Conservation (phyloP, 2,797 vertebrate species). For the Melanotaenia pygmaea region DNA sequence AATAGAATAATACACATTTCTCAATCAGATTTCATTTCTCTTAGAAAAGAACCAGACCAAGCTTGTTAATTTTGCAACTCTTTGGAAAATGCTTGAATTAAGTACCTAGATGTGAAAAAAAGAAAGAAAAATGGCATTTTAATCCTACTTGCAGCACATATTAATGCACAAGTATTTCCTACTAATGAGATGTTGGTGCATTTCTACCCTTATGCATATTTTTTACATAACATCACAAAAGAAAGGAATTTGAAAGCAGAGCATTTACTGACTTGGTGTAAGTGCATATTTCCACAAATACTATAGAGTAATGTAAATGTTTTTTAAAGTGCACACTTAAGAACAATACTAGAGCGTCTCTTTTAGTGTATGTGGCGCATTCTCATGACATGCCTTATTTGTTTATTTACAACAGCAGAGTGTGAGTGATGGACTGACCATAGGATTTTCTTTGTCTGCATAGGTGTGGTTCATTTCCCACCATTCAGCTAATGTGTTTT, state of each 20-base stretch:
- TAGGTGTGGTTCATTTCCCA: constrained; percentile 74
- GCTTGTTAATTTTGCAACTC: too few species aligned
- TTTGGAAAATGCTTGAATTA: too few species aligned
- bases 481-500: constrained; percentile 62
- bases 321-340: not conserved
- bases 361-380: constrained; percentile 22
- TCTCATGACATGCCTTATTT: constrained; percentile 36
- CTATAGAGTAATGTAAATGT: not conserved
- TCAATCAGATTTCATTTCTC: too few species aligned
- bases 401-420: constrained; percentile 60
- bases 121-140: not conserved
- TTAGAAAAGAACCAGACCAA: too few species aligned
- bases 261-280: not conserved
- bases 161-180: not conserved
- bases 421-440: constrained; percentile 60
- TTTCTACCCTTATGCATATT: not conserved
- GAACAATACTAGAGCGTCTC: constrained; percentile 8
- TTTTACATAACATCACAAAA: not conserved
- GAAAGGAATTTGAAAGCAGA: not conserved
- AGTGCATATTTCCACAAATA: not conserved
- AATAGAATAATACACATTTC: not conserved
- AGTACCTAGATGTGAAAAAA: too few species aligned
- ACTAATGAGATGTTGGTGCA: not conserved
- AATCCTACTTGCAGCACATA: not conserved
- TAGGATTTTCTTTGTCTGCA: constrained; percentile 55